phyloP scores from a whole-genome alignment of 2,888 invertebrate species.

The Trissonchulus latispiculum region DNA sequence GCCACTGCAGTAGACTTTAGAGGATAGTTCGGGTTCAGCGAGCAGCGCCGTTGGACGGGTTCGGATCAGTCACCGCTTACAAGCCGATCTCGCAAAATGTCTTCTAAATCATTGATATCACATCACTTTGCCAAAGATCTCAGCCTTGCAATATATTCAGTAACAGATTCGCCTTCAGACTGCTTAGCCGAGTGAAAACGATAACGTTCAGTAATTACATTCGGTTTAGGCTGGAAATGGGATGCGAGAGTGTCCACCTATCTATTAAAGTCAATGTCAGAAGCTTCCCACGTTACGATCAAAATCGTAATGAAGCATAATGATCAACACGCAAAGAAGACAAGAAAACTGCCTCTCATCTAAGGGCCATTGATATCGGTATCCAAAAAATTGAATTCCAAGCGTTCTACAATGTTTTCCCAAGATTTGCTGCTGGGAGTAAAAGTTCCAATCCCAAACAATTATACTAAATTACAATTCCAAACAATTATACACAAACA shows the following conservation, averaged over 20 bases:
- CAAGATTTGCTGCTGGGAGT: not conserved
- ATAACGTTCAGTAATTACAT: not conserved
- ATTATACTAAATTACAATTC: too few species aligned
- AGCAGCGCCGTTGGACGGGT: not conserved
- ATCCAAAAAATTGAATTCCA: not conserved
- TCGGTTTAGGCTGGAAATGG: not conserved
- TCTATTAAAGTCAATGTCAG: not conserved
- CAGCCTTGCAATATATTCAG: not conserved
- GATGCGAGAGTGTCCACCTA: not conserved
- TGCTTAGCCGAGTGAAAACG: not conserved
- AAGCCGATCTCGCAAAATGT: not conserved
- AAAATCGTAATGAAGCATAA: not conserved
- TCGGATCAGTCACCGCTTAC: not conserved
- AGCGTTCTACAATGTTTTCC: not conserved
- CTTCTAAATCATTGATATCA: not conserved
- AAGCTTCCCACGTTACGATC: not conserved
- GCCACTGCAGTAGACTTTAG: not conserved
- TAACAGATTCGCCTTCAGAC: not conserved
- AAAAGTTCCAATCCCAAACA: too few species aligned
- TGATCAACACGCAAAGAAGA: not conserved
- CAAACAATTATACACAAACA: too few species aligned
- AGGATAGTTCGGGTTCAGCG: not conserved
- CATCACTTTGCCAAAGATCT: not conserved
- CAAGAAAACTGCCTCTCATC: not conserved
- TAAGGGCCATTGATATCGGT: not conserved